These are phyloP conservation scores for Graptemys geographica DNA, from an alignment of 2,797 vertebrate genomes.

Conservation along the genomic window DNA sequence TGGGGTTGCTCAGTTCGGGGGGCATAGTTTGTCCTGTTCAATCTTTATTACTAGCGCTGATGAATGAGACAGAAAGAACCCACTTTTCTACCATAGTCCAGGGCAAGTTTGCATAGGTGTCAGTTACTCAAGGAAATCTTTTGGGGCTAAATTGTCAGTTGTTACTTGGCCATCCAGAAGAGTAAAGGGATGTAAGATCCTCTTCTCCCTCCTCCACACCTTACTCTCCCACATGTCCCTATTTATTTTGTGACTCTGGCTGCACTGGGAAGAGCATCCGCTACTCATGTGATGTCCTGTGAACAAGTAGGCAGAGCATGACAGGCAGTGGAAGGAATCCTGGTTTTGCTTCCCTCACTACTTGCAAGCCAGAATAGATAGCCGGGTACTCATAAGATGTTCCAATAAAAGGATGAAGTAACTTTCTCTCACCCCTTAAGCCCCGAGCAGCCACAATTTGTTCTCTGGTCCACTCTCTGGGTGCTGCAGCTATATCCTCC, in stretches of 20 bases:
- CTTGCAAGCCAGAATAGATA: background rate
- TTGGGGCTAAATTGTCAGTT: background rate
- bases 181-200: no score
- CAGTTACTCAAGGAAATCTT: background rate
- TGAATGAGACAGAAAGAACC: background rate
- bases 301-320: background rate
- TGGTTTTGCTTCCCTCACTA: background rate
- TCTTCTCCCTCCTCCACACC: background rate
- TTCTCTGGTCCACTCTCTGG: background rate
- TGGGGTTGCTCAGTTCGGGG: background rate
- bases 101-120: background rate
- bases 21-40: background rate
- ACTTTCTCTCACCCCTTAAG: background rate
- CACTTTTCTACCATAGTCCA: background rate
- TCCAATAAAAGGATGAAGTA: background rate
- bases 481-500: background rate
- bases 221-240: background rate
- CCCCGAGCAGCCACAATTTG: background rate
- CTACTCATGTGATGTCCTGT: fast-evolving
- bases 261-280: background rate
- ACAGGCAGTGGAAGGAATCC: background rate
- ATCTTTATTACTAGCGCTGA: background rate
- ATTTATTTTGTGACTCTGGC: background rate
- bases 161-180: background rate
- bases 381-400: background rate